Percentiles rank a stretch among this genome's conserved stretches.
Evolutionary conservation across 2,113 vertebrate species (phyloP).

Genomic region (Heterotilapia buettikoferi): DNA sequence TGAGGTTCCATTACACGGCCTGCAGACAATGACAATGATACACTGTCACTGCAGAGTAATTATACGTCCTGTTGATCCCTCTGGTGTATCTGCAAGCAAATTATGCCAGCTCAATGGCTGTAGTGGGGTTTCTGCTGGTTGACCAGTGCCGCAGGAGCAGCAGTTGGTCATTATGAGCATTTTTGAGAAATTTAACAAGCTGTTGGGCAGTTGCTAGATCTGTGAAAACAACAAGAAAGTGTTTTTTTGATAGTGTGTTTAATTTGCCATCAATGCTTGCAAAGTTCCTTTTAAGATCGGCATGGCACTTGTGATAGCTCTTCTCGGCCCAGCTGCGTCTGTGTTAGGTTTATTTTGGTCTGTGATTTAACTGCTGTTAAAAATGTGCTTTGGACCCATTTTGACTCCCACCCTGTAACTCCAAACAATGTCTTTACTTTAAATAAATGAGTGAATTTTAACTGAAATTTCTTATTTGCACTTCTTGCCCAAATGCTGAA

Average conservation of each 20-base stretch:
- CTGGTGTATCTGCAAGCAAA: neutral
- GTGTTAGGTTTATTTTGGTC: neutral
- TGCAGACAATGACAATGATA: slow-evolving; percentile 54
- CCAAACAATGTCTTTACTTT: neutral
- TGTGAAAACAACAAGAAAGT: neutral
- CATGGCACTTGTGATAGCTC: neutral
- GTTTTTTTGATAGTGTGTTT: neutral
- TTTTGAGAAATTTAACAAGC: neutral
- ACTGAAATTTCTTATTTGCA: neutral
- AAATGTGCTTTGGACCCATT: neutral
- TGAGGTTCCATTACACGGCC: slow-evolving; percentile 45
- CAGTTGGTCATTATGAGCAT: neutral
- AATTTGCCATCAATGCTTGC: neutral
- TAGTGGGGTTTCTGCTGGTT: neutral
- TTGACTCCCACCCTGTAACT: neutral
- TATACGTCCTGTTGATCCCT: slow-evolving; percentile 11
- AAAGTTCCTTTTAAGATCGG: neutral
- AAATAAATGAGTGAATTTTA: neutral
- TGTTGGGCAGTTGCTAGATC: neutral
- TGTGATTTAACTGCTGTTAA: neutral
- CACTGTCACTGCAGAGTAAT: slow-evolving; percentile 48
- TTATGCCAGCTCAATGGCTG: neutral
- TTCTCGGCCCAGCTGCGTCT: neutral
- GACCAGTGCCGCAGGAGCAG: neutral
- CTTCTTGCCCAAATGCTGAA: neutral